Conservation (phyloP, 2,888 invertebrate species). For the Tetrapedia diversipes region DNA sequence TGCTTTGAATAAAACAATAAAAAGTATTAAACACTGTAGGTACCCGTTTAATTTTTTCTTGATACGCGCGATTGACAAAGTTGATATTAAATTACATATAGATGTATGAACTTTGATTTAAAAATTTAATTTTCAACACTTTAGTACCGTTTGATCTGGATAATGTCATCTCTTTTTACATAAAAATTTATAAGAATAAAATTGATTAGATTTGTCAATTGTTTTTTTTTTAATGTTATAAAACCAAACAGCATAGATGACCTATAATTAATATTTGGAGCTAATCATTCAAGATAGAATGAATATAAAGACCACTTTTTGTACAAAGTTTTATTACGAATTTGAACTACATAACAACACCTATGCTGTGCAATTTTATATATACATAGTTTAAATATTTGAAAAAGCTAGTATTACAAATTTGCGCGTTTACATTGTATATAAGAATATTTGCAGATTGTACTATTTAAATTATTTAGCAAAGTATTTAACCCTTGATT, state of each 20-base stretch:
- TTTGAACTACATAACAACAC: constrained; percentile 63
- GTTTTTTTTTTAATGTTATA: constrained; percentile 53
- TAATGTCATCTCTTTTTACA: constrained; percentile 24
- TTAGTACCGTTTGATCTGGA: constrained; percentile 53
- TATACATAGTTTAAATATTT: constrained; percentile 55
- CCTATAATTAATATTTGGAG: constrained; percentile 49
- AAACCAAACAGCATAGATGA: constrained; percentile 65
- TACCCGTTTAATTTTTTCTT: constrained; percentile 15
- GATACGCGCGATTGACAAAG: constrained; percentile 31
- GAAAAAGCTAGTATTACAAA: constrained; percentile 68
- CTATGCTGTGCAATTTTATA: constrained; percentile 66
- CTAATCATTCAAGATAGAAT: constrained; percentile 61
- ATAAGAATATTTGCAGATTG: constrained; percentile 63
- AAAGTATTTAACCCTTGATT: constrained; percentile 70
- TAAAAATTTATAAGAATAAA: constrained; percentile 33
- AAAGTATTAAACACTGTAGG: constrained; percentile 13
- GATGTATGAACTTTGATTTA: constrained; percentile 50
- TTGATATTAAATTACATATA: constrained; percentile 41
- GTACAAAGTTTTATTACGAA: constrained; percentile 67
- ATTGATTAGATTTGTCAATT: constrained; percentile 37
- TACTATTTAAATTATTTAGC: constrained; percentile 60
- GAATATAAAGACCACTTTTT: constrained; percentile 62
- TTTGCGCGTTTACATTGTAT: constrained; percentile 52
- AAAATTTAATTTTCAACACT: constrained; percentile 35
- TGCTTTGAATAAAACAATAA: constrained; percentile 39